phyloP scores from a whole-genome alignment of 2,797 vertebrate genomes.

The Pelobates cultripes region DNA sequence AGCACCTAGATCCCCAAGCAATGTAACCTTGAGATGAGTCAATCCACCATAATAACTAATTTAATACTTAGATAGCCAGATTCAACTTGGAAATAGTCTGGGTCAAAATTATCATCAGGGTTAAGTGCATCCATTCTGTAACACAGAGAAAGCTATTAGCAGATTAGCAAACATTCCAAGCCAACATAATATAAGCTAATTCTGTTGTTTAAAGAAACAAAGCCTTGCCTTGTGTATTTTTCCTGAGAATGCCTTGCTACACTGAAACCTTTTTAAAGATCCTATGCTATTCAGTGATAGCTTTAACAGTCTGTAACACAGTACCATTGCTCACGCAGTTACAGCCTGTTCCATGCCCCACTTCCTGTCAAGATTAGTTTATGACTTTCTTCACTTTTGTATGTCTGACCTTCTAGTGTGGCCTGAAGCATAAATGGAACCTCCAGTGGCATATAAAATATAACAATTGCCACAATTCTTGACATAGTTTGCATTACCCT shows the following conservation, averaged over 20 bases:
- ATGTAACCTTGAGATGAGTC: too few species aligned
- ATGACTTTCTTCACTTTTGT: neutral
- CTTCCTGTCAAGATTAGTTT: slow-evolving; percentile 8
- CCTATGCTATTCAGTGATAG: neutral
- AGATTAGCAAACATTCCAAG: too few species aligned
- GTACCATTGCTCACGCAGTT: neutral
- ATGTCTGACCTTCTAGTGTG: slow-evolving; percentile 3
- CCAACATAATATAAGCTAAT: too few species aligned
- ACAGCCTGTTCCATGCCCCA: neutral
- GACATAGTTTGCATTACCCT: neutral
- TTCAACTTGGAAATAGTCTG: too few species aligned
- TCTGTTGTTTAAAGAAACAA: too few species aligned
- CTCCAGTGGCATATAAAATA: neutral
- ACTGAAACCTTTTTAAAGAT: neutral
- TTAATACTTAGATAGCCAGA: too few species aligned
- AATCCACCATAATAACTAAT: too few species aligned
- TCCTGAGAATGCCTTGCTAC: neutral
- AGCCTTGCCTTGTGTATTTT: neutral
- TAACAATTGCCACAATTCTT: slow-evolving; percentile 2
- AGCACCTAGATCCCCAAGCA: too few species aligned
- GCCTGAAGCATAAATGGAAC: neutral
- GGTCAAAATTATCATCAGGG: too few species aligned
- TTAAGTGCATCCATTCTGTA: too few species aligned
- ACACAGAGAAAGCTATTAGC: too few species aligned
- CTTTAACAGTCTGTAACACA: neutral